Evolutionary conservation across 2,888 invertebrate genomes (phyloP), one percentile per base, ranked within the genome.

Genomic region (Ochropacha duplaris): DNA sequence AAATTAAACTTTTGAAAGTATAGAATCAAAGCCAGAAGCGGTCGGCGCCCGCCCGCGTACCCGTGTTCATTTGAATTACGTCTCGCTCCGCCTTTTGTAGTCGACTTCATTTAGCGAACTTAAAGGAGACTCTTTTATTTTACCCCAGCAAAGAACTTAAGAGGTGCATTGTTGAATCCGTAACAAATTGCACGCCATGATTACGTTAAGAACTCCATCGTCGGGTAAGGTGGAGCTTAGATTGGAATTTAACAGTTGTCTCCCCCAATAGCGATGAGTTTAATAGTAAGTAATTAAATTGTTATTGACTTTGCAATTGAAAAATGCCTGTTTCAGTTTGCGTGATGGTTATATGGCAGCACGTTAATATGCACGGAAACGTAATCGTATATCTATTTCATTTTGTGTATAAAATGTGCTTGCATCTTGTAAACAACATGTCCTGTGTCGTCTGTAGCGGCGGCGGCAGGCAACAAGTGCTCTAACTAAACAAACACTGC

Each of bases 21-120:
- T 78, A 80, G 82, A 88, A 87, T 90, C 89, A 89, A 88, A 86
- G 87, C 81, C 80, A 76, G 80, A 78, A 83, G 83, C 82, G 84
- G 84, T 83, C 79, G 80, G 77, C 71, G 68, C 76, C 73, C n/a
- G n/a, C n/a, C n/a, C n/a, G n/a, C n/a, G n/a, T n/a, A 73, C 73
- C 80, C 73, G 79, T 86, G 85, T 84, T 90, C 89, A 87, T 91
- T 92, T 90, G 88, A 91, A 91, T 92, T 88, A 88, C 87, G 84
- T 75, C 79, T 73, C 74, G 79, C 80, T 81, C 85, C 81, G 90
- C 83, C 92, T 90, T 92, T 92, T 92, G 91, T 92, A 90, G 87
- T 90, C 91, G 79, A 86, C 88, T 91, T 90, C 91, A 90, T 92
- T 92, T 91, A 90, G 85, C 82, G 84, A 90, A 90, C 87, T 89